phyloP scores from a whole-genome alignment of 2,888 invertebrate genomes.

The Apeira syringaria region DNA sequence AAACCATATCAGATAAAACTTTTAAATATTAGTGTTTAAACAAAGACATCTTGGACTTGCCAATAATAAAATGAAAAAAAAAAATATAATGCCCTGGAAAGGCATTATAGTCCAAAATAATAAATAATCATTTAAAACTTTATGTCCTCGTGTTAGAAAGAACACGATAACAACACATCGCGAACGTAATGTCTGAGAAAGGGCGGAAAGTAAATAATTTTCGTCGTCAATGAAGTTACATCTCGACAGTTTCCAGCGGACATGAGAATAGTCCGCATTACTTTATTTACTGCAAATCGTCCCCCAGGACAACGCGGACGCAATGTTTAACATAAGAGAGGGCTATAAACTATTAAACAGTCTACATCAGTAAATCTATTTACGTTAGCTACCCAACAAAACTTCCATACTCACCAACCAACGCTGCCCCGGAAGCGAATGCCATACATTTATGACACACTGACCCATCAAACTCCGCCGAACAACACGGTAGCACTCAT shows the following conservation, averaged over 20 bases:
- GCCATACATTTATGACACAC: slow-evolving; percentile 16
- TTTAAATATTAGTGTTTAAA: no score
- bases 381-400: slow-evolving; percentile 20
- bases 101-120: background rate
- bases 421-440: slow-evolving; percentile 19
- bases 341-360: slow-evolving; percentile 22
- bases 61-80: no score
- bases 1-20: no score
- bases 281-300: slow-evolving; percentile 14
- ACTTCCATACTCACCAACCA: slow-evolving; percentile 21
- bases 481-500: slow-evolving; percentile 7
- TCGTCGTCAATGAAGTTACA: background rate
- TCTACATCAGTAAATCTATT: slow-evolving; percentile 6
- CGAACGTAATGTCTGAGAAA: background rate
- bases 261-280: slow-evolving; percentile 5
- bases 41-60: no score
- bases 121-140: no score
- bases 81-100: no score
- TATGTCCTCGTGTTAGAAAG: no score
- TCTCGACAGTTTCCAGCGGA: background rate
- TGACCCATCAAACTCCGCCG: slow-evolving; percentile 6
- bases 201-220: background rate
- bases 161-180: no score
- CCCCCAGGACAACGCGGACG: slow-evolving; percentile 5
- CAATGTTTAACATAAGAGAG: slow-evolving; percentile 22